A percentile compares a stretch with the other conserved stretches of the same genome.
Evolutionary conservation across 2,888 invertebrate species (phyloP).

Genomic region (Erebia ligea): DNA sequence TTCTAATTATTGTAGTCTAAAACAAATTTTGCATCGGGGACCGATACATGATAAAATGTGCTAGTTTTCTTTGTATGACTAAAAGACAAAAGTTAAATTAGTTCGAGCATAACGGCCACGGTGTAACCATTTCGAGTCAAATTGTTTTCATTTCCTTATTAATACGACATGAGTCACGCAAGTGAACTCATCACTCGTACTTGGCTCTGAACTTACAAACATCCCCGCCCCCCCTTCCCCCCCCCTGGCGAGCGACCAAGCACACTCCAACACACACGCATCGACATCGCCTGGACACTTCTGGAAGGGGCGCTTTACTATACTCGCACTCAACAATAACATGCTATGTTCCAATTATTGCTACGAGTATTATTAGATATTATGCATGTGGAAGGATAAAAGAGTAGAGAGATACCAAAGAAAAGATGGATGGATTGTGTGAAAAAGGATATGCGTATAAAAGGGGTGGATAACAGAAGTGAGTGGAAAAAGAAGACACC

Average conservation of each 20-base stretch:
- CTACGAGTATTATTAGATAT: no score
- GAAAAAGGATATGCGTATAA: no score
- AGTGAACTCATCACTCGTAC: background rate
- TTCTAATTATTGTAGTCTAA: no score
- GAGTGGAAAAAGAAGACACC: no score
- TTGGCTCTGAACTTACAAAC: background rate
- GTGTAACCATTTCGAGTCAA: background rate
- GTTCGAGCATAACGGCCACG: background rate
- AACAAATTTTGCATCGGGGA: no score
- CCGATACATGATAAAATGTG: background rate
- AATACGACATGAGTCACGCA: background rate
- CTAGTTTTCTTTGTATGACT: background rate
- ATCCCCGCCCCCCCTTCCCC: slow-evolving; percentile 18
- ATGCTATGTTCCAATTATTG: background rate
- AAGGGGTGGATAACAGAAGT: no score
- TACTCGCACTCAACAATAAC: background rate
- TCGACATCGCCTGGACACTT: slow-evolving; percentile 14
- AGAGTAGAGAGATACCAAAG: no score
- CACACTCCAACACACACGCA: background rate
- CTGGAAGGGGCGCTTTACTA: slow-evolving; percentile 17
- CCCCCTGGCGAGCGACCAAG: slow-evolving; percentile 26
- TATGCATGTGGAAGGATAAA: no score
- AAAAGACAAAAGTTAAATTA: background rate
- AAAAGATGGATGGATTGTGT: no score
- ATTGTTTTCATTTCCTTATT: slow-evolving; percentile 10